Percentiles rank a stretch among this genome's conserved stretches.
Evolutionary conservation across 2,113 vertebrate species (phyloP).

Genomic region (Lepus timidus): DNA sequence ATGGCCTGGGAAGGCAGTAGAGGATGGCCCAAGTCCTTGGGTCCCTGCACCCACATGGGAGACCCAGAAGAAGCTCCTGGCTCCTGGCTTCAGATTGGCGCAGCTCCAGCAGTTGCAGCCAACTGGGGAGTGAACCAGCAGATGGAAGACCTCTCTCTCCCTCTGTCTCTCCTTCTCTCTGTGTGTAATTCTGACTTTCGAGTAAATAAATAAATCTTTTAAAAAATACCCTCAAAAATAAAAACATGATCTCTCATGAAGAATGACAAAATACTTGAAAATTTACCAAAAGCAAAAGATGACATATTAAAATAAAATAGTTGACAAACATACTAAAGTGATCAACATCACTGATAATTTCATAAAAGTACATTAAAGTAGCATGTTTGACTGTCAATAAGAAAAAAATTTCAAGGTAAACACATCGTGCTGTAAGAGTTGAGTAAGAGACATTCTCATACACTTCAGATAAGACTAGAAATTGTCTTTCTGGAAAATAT

Average conservation of each 20-base stretch:
- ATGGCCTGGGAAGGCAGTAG: too few species aligned
- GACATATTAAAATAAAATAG: background rate
- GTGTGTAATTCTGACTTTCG: too few species aligned
- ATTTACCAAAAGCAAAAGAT: background rate
- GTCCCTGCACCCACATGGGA: too few species aligned
- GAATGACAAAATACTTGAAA: background rate
- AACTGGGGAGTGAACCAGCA: too few species aligned
- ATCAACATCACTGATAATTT: background rate
- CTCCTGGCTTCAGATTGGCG: too few species aligned
- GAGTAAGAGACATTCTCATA: slow-evolving; percentile 1
- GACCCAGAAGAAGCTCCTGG: too few species aligned
- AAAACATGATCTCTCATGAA: background rate
- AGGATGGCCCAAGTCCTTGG: too few species aligned
- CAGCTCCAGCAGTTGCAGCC: too few species aligned
- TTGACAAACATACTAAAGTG: background rate
- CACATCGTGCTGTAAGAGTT: background rate
- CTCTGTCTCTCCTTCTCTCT: too few species aligned
- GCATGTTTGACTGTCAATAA: too few species aligned
- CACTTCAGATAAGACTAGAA: background rate
- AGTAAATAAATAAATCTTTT: background rate
- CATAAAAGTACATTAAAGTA: slow-evolving; percentile 2
- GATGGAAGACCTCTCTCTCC: too few species aligned
- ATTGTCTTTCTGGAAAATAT: background rate
- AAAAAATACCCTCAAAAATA: background rate
- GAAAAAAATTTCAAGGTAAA: background rate